Percentiles rank a stretch among this genome's conserved stretches.
Evolutionary conservation across 1,140 invertebrate genomes (phyloP).

Genomic region (Ganaspis sp.): DNA sequence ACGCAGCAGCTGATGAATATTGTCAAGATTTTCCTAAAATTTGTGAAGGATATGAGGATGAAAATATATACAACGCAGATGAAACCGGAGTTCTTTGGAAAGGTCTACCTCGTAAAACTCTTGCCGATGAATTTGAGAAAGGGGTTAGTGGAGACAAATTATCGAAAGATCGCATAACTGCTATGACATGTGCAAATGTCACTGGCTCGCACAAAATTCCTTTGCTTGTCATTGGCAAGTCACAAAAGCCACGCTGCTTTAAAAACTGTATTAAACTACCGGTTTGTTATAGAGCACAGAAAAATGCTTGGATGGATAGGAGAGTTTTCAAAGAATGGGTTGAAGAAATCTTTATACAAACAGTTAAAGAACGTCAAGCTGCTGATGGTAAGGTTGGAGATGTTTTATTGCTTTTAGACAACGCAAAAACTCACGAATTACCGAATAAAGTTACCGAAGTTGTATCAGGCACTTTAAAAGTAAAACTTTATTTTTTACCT

Average conservation of each 20-base stretch:
- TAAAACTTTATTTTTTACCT: neutral
- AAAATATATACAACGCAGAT: slow-evolving; percentile 66
- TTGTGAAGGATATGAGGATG: slow-evolving; percentile 32
- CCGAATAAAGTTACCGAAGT: neutral
- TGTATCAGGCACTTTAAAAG: neutral
- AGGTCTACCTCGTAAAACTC: slow-evolving; percentile 50
- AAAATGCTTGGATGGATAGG: neutral
- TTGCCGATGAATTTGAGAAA: too few relatives aligned
- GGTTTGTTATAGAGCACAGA: neutral
- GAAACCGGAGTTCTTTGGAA: slow-evolving; percentile 67
- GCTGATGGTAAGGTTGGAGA: neutral
- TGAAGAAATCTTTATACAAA: neutral
- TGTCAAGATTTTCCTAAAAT: slow-evolving; percentile 24
- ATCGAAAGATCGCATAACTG: slow-evolving; percentile 60
- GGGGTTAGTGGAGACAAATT: slow-evolving; percentile 62
- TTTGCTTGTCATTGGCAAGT: neutral
- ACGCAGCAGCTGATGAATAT: slow-evolving; percentile 6
- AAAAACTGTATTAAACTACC: neutral
- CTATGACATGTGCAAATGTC: slow-evolving; percentile 41
- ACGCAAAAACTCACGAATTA: neutral
- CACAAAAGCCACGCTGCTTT: neutral
- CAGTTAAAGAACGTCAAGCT: neutral
- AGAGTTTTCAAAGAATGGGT: neutral
- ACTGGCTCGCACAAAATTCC: neutral
- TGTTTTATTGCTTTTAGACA: neutral